A percentile compares a stretch with the other conserved stretches of the same genome.
Evolutionary conservation across 2,113 vertebrate species (phyloP).

Genomic region (Eptesicus fuscus): DNA sequence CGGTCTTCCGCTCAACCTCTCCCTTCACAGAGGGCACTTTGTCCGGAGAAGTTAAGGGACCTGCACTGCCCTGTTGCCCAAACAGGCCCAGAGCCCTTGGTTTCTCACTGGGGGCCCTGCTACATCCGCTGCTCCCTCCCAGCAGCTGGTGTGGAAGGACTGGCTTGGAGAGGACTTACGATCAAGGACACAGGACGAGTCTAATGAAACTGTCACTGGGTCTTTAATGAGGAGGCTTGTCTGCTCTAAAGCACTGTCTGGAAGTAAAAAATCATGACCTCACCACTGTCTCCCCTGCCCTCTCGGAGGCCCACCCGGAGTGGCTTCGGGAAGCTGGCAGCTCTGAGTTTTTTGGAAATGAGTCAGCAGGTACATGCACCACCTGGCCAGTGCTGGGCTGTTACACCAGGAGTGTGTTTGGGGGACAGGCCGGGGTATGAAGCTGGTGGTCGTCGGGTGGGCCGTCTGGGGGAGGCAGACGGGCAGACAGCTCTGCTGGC

Average conservation of each 20-base stretch:
- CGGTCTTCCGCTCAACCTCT: neutral
- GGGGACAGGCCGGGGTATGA: neutral
- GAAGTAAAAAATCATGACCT: neutral
- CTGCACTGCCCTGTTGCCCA: accelerated
- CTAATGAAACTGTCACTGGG: neutral
- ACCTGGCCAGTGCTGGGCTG: neutral
- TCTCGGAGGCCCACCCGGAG: accelerated
- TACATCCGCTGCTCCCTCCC: accelerated
- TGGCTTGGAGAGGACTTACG: neutral
- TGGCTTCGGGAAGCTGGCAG: neutral
- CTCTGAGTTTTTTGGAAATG: neutral
- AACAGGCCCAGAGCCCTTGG: accelerated
- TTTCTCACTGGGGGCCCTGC: no score
- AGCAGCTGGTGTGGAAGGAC: accelerated
- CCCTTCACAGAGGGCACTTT: neutral
- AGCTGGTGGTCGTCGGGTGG: neutral
- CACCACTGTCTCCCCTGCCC: neutral
- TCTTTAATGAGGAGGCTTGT: neutral
- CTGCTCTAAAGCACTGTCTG: neutral
- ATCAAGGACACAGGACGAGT: neutral
- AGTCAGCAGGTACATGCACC: accelerated
- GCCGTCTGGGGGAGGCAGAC: no score
- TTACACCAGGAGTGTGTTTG: neutral
- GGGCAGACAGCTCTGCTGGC: no score
- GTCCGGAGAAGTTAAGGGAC: neutral